Conservation (phyloP, 2,113 vertebrate genomes). For the Amazona guildingii region DNA sequence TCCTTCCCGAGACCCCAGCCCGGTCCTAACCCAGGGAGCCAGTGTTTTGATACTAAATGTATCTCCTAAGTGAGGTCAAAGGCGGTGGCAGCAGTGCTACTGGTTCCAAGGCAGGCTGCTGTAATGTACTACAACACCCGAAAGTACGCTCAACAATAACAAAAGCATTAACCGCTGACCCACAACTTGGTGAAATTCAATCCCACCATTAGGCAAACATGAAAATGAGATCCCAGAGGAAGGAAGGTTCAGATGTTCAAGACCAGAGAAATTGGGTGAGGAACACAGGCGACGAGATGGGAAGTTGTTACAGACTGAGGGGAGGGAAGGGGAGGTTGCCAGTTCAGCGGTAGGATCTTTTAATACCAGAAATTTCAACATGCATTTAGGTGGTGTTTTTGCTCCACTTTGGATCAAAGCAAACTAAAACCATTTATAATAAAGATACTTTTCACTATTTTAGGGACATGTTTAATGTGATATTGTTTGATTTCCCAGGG, state of each 20-base stretch:
- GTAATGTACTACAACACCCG: slow-evolving; percentile 55
- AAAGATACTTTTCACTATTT: not conserved
- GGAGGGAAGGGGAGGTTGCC: not conserved
- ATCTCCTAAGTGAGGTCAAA: slow-evolving; percentile 55
- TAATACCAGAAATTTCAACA: not conserved
- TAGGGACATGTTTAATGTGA: not conserved
- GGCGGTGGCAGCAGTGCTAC: slow-evolving; percentile 39
- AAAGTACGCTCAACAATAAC: slow-evolving; percentile 72
- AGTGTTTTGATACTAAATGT: slow-evolving; percentile 56
- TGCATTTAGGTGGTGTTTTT: not conserved
- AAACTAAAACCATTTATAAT: not conserved
- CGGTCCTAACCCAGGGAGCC: slow-evolving; percentile 13
- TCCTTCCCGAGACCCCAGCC: not conserved
- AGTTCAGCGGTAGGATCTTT: not conserved
- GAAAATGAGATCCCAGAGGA: slow-evolving; percentile 67
- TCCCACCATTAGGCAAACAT: slow-evolving; percentile 70
- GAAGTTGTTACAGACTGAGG: not conserved
- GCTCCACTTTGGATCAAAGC: not conserved
- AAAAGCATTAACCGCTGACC: slow-evolving; percentile 73
- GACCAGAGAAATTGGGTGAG: not conserved
- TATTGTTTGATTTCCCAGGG: not conserved
- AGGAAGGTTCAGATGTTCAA: slow-evolving; percentile 51
- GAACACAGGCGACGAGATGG: not conserved
- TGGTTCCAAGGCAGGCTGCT: slow-evolving; percentile 50
- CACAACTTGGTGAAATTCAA: slow-evolving; percentile 70